These are phyloP conservation scores for Zosterops hypoxanthus DNA, from an alignment of 2,113 vertebrate genomes.

Conservation along the genomic window DNA sequence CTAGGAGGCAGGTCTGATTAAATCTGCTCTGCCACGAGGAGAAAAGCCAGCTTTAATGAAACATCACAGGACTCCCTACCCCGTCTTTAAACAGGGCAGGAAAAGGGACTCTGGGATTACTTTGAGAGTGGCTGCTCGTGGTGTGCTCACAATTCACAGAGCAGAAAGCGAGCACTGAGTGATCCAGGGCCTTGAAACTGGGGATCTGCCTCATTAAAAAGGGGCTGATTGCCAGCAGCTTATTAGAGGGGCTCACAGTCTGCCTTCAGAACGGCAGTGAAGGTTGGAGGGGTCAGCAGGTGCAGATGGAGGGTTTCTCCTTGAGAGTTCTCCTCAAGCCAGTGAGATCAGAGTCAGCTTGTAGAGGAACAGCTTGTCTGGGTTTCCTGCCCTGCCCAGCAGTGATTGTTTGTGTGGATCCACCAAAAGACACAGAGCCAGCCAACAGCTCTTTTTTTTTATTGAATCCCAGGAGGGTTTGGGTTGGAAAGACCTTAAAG, in stretches of 20 bases:
- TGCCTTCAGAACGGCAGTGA: background rate
- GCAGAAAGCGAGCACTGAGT: background rate
- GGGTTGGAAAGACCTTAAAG: background rate
- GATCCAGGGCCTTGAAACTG: background rate
- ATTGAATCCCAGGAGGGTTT: background rate
- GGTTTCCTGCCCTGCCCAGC: slow-evolving; percentile 14
- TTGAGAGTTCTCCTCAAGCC: background rate
- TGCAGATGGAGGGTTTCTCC: background rate
- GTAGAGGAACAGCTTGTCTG: background rate
- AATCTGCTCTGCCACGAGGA: slow-evolving; percentile 65
- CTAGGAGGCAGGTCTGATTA: slow-evolving; percentile 69
- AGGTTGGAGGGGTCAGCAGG: background rate
- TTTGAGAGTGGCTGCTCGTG: background rate
- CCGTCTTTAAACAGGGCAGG: slow-evolving; percentile 1
- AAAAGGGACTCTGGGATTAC: background rate
- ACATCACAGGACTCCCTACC: slow-evolving; percentile 46
- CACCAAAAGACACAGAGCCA: background rate
- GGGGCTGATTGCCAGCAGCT: background rate
- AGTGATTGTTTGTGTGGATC: background rate
- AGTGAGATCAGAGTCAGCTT: background rate
- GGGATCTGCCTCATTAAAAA: background rate
- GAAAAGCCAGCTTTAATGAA: slow-evolving; percentile 67
- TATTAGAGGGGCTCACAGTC: background rate
- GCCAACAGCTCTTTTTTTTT: background rate
- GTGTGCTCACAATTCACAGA: background rate